Conservation (phyloP, 2,888 invertebrate genomes). For the Trypoxylon attenuatum region DNA sequence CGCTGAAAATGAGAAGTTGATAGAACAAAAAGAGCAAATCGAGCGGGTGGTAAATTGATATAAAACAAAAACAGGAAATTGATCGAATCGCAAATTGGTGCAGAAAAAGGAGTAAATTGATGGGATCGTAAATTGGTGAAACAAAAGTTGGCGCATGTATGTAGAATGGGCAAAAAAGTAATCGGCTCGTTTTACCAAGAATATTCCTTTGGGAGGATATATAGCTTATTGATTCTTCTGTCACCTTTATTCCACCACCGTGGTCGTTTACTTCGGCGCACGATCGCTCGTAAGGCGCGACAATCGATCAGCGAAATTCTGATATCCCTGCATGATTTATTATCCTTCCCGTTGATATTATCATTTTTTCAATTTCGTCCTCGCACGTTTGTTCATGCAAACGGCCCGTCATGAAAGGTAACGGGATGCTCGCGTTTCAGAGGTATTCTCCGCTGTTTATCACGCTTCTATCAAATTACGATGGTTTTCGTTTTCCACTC, state of each 20-base stretch:
- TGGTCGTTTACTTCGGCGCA: background rate
- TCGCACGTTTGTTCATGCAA: conserved; percentile 5
- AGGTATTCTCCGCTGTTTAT: too few relatives aligned
- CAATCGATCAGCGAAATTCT: conserved; percentile 21
- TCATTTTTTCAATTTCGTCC: conserved; percentile 7
- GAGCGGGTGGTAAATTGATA: too few relatives aligned
- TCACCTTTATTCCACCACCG: conserved; percentile 13
- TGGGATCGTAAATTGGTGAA: too few relatives aligned
- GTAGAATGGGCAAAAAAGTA: background rate
- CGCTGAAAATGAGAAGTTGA: too few relatives aligned
- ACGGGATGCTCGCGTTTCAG: background rate
- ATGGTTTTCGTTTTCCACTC: too few relatives aligned
- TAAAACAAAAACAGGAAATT: too few relatives aligned
- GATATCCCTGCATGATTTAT: conserved; percentile 16
- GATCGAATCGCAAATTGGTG: too few relatives aligned
- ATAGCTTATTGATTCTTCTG: conserved; percentile 27
- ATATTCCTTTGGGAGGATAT: background rate
- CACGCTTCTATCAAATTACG: too few relatives aligned
- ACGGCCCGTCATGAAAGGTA: background rate
- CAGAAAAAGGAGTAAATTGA: too few relatives aligned
- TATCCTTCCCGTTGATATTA: conserved; percentile 14
- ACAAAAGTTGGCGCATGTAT: background rate
- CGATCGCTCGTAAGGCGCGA: background rate
- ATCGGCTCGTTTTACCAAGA: conserved; percentile 3
- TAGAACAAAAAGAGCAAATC: too few relatives aligned